phyloP scores from a whole-genome alignment of 2,888 invertebrate species.

The Drosophila seclusa region DNA sequence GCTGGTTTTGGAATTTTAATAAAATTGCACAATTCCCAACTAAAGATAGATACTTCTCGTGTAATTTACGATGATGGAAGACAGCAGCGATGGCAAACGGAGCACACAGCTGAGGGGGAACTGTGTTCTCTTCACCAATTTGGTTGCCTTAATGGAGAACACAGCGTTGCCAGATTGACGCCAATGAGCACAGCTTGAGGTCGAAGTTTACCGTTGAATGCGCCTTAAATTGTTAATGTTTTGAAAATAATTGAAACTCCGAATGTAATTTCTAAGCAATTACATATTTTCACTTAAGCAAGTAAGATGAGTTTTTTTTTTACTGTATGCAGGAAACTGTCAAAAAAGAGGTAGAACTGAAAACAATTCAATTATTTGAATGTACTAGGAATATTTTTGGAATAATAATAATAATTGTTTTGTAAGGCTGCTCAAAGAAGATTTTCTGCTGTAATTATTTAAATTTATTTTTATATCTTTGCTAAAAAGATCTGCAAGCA shows the following conservation, averaged over 20 bases:
- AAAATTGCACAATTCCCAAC: slow-evolving; percentile 79
- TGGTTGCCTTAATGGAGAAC: background rate
- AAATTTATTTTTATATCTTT: background rate
- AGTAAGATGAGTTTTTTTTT: background rate
- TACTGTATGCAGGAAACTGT: background rate
- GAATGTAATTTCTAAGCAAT: background rate
- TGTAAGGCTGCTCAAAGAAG: background rate
- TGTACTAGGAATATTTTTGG: background rate
- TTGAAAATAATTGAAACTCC: background rate
- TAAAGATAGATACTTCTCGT: slow-evolving; percentile 80
- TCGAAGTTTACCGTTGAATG: background rate
- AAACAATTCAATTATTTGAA: background rate
- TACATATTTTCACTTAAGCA: background rate
- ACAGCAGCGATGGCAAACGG: slow-evolving; percentile 59
- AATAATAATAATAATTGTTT: background rate
- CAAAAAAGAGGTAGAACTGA: background rate
- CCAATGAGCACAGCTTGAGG: background rate
- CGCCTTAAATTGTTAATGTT: background rate
- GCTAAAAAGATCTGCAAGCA: background rate
- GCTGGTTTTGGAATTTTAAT: slow-evolving; percentile 76
- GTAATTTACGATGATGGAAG: slow-evolving; percentile 79
- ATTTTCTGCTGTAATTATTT: background rate
- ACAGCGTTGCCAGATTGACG: slow-evolving; percentile 43
- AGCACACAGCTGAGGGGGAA: background rate
- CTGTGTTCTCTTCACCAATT: background rate